Conservation (phyloP, 2,888 invertebrate species). For the Hypsopygia costalis region DNA sequence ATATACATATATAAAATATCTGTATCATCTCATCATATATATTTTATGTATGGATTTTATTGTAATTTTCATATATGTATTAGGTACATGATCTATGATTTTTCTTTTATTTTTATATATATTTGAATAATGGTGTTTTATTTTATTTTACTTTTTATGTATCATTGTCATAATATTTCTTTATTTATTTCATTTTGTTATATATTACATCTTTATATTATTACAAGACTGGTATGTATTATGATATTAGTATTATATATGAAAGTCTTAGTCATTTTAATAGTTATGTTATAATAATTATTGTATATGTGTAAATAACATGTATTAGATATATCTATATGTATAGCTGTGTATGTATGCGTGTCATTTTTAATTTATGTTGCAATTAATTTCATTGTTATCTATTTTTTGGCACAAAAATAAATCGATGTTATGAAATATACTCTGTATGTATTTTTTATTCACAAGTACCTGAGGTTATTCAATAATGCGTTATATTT, state of each 20-base stretch:
- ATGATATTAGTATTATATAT: slow-evolving; percentile 4
- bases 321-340: no score
- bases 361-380: background rate
- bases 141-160: no score
- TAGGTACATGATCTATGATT: slow-evolving; percentile 13
- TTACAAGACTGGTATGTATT: background rate
- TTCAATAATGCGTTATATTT: no score
- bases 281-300: slow-evolving; percentile 4
- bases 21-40: background rate
- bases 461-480: no score
- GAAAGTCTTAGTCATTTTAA: slow-evolving; percentile 7
- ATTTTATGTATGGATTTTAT: slow-evolving; percentile 5
- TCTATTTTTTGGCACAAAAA: slow-evolving; percentile 3
- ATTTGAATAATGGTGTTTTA: no score
- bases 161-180: no score
- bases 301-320: background rate
- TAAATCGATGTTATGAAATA: background rate
- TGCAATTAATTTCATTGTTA: slow-evolving; percentile 6
- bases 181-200: no score
- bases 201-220: background rate
- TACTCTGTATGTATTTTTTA: no score
- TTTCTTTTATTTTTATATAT: background rate
- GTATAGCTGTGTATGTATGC: no score
- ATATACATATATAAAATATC: no score
- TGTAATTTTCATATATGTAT: slow-evolving; percentile 5